These are phyloP conservation scores for Dryas iulia DNA, from an alignment of 1,140 invertebrate genomes.

Conservation along the genomic window DNA sequence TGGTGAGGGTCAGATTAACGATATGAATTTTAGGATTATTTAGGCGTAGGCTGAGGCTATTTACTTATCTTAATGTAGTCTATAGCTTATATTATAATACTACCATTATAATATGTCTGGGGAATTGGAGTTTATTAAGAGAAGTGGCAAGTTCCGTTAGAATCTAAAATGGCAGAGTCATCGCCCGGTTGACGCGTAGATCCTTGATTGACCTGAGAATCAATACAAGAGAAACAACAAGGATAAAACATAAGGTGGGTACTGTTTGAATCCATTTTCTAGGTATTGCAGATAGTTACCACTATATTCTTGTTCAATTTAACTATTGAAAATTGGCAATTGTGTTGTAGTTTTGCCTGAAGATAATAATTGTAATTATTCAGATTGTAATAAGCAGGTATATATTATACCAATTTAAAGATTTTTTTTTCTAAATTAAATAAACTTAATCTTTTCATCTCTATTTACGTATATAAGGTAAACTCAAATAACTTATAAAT, in stretches of 20 bases:
- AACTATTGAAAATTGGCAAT: background rate
- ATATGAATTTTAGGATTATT: conserved; percentile 39
- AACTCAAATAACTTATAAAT: too few species aligned
- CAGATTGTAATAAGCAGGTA: background rate
- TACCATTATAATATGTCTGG: conserved; percentile 15
- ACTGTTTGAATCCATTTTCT: conserved; percentile 12
- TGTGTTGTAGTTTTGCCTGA: conserved; percentile 31
- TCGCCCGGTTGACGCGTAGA: conserved; percentile 51
- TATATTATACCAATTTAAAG: too few species aligned
- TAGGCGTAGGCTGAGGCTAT: conserved; percentile 14
- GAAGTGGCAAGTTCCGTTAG: conserved; percentile 29
- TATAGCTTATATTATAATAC: background rate
- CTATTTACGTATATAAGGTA: too few species aligned
- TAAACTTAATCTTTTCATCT: too few species aligned
- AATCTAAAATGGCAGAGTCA: conserved; percentile 60
- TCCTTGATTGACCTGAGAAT: conserved; percentile 23
- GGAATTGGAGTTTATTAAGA: conserved; percentile 10
- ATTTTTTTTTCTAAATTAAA: background rate
- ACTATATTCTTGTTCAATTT: background rate
- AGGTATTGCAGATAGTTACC: background rate
- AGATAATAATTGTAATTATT: background rate
- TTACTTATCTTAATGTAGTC: conserved; percentile 18
- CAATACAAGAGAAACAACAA: conserved; percentile 26
- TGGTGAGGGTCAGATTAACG: conserved; percentile 41
- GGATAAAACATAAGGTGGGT: conserved; percentile 60